Conservation (phyloP, 92 coral and sea anemone species). For the Zoanthus gigantus region DNA sequence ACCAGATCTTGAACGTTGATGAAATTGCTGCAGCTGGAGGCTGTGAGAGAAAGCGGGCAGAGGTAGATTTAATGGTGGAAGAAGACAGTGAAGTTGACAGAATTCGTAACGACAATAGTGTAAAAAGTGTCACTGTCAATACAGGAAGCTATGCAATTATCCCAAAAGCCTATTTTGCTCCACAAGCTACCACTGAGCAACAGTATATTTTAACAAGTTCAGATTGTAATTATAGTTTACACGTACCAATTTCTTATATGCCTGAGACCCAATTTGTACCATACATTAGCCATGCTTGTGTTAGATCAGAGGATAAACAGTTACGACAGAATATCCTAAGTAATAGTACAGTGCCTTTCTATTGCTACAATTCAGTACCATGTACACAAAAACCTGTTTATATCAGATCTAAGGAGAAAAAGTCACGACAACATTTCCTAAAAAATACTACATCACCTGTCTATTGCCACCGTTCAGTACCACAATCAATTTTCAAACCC, state of each 20-base stretch:
- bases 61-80: conserved; percentile 18
- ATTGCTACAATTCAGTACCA: background rate
- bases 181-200: conserved; percentile 8
- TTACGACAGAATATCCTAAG: background rate
- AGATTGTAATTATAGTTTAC: too few species aligned
- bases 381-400: too few species aligned
- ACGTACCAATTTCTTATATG: conserved; percentile 1
- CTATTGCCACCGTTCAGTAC: too few species aligned
- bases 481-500: too few species aligned
- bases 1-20: background rate
- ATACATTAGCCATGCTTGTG: conserved; percentile 15
- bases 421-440: too few species aligned
- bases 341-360: background rate
- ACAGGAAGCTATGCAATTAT: background rate
- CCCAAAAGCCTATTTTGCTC: background rate
- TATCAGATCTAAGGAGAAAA: too few species aligned
- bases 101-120: background rate
- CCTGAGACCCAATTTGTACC: conserved; percentile 26
- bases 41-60: background rate
- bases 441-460: too few species aligned
- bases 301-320: background rate
- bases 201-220: background rate
- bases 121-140: background rate
- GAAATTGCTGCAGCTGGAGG: too few species aligned
- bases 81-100: conserved; percentile 17